A percentile compares a stretch with the other conserved stretches of the same genome.
phyloP scores from a whole-genome alignment of 2,888 invertebrate species.

The Ectropis crepuscularia region DNA sequence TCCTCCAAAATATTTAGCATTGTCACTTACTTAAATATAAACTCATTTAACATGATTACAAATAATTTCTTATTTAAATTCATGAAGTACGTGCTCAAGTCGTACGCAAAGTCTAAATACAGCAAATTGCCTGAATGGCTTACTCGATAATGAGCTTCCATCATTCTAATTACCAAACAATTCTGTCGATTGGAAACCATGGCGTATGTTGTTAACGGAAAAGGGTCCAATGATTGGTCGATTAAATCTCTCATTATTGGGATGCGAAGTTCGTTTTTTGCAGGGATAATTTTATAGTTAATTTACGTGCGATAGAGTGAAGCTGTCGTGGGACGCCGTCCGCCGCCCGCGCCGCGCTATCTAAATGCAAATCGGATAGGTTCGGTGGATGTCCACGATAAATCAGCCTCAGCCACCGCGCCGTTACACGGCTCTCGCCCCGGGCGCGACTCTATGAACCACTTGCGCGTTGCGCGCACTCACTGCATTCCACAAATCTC shows the following conservation, averaged over 20 bases:
- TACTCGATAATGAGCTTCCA: conserved; percentile 39
- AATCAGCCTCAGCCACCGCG: conserved; percentile 70
- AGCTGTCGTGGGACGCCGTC: conserved; percentile 47
- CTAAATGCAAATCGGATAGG: conserved; percentile 85
- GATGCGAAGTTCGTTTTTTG: conserved; percentile 61
- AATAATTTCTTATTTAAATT: conserved; percentile 28
- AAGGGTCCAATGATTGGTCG: conserved; percentile 55
- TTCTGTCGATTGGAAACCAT: conserved; percentile 42
- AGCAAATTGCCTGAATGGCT: conserved; percentile 25
- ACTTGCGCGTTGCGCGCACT: conserved; percentile 28
- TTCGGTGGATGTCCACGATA: conserved; percentile 80
- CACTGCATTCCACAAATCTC: conserved; percentile 22
- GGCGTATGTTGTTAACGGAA: conserved; percentile 47
- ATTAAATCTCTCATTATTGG: conserved; percentile 68
- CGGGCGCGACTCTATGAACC: conserved; percentile 49
- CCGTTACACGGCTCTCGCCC: conserved; percentile 68
- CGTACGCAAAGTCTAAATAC: conserved; percentile 14
- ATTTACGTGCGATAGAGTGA: conserved; percentile 77
- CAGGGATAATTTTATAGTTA: conserved; percentile 71
- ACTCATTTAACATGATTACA: conserved; percentile 3
- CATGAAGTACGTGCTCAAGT: conserved; percentile 13
- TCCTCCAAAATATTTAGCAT: neutral
- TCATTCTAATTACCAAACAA: conserved; percentile 39
- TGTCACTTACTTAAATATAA: conserved; percentile 13
- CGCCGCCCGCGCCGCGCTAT: conserved; percentile 66